These are phyloP conservation scores for Corythornis leucogaster DNA, from an alignment of 2,797 vertebrate genomes.

Conservation along the genomic window DNA sequence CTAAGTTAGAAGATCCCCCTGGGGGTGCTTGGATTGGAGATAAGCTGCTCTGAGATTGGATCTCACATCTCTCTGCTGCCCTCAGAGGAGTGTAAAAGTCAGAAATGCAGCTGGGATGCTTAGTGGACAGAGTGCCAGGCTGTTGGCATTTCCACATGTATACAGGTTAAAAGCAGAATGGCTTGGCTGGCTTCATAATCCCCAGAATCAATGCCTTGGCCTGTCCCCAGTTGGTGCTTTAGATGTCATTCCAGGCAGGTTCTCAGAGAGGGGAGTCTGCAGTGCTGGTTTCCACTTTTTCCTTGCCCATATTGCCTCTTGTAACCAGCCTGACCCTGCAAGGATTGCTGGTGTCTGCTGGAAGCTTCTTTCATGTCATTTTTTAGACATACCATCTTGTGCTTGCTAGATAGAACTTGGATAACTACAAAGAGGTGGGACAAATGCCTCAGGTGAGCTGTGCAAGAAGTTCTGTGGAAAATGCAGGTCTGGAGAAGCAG, in stretches of 20 bases:
- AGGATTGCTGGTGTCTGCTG: neutral
- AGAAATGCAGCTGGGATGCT: neutral
- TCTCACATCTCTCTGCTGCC: neutral
- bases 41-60: neutral
- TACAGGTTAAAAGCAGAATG: neutral
- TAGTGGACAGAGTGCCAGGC: neutral
- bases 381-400: neutral
- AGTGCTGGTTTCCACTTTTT: neutral
- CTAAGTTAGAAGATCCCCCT: neutral
- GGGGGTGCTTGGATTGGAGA: conserved; percentile 22
- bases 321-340: neutral
- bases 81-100: neutral
- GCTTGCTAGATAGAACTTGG: neutral
- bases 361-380: neutral
- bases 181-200: neutral
- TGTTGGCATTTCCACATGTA: neutral
- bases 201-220: neutral
- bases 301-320: neutral
- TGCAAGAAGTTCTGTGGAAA: neutral
- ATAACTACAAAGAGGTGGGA: neutral
- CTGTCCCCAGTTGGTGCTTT: neutral
- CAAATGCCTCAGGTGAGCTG: neutral
- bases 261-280: neutral
- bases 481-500: neutral
- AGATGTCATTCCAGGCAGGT: neutral